Evolutionary conservation across 2,113 vertebrate species (phyloP), one percentile per base, ranked within the genome.

Genomic region (Chaetops frenatus): DNA sequence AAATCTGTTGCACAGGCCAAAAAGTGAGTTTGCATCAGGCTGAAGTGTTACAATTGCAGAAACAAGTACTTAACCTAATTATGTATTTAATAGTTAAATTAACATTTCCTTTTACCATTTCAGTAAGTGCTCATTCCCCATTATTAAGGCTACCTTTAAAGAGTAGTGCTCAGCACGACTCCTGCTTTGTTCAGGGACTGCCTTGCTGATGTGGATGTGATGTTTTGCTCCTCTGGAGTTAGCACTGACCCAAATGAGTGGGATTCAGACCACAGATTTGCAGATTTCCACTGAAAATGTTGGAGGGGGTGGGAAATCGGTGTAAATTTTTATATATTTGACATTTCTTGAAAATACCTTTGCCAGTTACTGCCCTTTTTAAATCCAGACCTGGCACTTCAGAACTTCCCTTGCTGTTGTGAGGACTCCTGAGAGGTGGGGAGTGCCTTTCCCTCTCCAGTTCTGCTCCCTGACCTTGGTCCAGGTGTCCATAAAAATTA

Each of bases 61-160:
- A 95, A 96, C 92, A 95, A 94, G 94, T 95, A 89, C 91, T 97
- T 94, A 71, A 89, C 66, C 18, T 94, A 96, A 95, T 95, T 96
- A 91, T 87, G 65, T 94, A 91, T 95, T 91, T 95, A 95, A 92
- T 92, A 94, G 92, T 95, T 94, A 95, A 95, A 97, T 91, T 92
- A 97, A 91, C 94, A 87, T 94, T 97, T 94, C 88, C 94, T 95
- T 96, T 95, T 95, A 95, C 69, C 89, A 58, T 92, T 95, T 94
- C 89, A 66, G 62, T 92, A 86, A 89, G 95, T 79, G 85, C 86
- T 95, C 71, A 67, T 45, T 92, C 77, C 61, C 91, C 44, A 12
- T 92, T 92, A 94, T 89, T 83, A 78, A 86, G 91, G 88, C 88
- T 90, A 83, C 82, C 92, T 94, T 90, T 88, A 94, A 88, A 92